Base-by-base conservation (phyloP, 2,113 vertebrate species). In the Hippocampus zosterae region DNA sequence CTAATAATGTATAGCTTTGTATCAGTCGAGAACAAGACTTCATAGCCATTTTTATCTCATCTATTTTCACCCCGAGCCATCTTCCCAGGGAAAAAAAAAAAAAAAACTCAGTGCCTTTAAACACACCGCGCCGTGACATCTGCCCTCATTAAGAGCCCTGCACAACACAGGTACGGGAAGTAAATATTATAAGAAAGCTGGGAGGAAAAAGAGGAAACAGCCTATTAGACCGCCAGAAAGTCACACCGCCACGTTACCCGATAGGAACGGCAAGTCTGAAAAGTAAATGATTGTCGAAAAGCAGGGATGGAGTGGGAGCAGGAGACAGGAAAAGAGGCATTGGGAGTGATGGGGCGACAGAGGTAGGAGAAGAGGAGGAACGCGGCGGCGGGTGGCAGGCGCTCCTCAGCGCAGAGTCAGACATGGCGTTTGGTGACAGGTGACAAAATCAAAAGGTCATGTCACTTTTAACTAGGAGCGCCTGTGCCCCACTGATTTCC, bases 391-490 rank as follows among this genome's bases (percentile, higher is more conserved):
- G 89, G 85, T 87, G 89, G 87, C 89, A 90, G 88, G 82, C 81
- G 75, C 84, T 85, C 84, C 88, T 91, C 90, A 77, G 82, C 73
- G 82, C 75, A 68, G 81, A 88, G 76, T 89, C 88, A 90, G 86
- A 91, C 92, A 90, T 93, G 76, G 92, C 90, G 91, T 91, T 92
- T 92, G 92, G 92, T 96, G 94, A 96, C 92, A 93, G 94, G 95
- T 95, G 94, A 95, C 94, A 93, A 95, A 95, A 97, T 93, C 95
- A 96, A 93, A 96, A 96, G 95, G 94, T 96, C 95, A 93, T 93
- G 94, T 96, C 94, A 95, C 94, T 95, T 97, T 94, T 95, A 96
- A 95, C 94, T 96, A 94, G 92, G 93, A 95, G 92, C 91, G 92
- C 95, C 94, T 95, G 92, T 95, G 94, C 93, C 94, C 93, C 91